These are phyloP conservation scores for Beris chalybata DNA, from an alignment of 2,888 invertebrate genomes.

Conservation along the genomic window DNA sequence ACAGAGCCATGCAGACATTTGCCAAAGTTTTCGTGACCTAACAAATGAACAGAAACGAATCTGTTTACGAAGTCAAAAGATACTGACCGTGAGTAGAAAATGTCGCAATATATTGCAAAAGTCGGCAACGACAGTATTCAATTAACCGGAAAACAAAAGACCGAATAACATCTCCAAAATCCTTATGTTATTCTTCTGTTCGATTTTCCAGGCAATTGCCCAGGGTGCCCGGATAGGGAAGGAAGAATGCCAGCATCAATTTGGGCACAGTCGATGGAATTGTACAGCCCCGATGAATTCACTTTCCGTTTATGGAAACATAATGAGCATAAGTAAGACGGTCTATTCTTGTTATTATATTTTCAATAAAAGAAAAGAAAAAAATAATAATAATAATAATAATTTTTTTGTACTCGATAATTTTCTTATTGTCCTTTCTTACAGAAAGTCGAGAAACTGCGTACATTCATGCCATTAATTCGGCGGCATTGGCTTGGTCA, in stretches of 20 bases:
- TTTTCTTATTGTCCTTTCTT: slow-evolving; percentile 42
- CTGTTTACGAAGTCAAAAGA: slow-evolving; percentile 39
- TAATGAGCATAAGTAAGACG: slow-evolving; percentile 80
- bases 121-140: slow-evolving; percentile 20
- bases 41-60: slow-evolving; percentile 40
- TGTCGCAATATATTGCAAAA: not conserved
- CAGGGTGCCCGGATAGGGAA: slow-evolving; percentile 82
- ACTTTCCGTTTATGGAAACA: slow-evolving; percentile 82
- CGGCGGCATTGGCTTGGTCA: slow-evolving; percentile 87
- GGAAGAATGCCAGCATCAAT: slow-evolving; percentile 89
- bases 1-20: slow-evolving; percentile 39
- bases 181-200: slow-evolving; percentile 4
- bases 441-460: slow-evolving; percentile 87
- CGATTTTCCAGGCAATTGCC: slow-evolving; percentile 67
- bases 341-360: slow-evolving; percentile 8
- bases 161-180: slow-evolving; percentile 14
- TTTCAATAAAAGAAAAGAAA: too few relatives aligned
- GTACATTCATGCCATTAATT: slow-evolving; percentile 84
- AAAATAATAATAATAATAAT: too few relatives aligned
- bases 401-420: too few relatives aligned
- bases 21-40: slow-evolving; percentile 39
- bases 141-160: slow-evolving; percentile 30
- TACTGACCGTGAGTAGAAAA: slow-evolving; percentile 36
- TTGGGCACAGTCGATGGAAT: slow-evolving; percentile 85
- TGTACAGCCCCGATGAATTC: slow-evolving; percentile 61